These are phyloP conservation scores for Noctua comes DNA, from an alignment of 2,888 invertebrate species.

Conservation along the genomic window DNA sequence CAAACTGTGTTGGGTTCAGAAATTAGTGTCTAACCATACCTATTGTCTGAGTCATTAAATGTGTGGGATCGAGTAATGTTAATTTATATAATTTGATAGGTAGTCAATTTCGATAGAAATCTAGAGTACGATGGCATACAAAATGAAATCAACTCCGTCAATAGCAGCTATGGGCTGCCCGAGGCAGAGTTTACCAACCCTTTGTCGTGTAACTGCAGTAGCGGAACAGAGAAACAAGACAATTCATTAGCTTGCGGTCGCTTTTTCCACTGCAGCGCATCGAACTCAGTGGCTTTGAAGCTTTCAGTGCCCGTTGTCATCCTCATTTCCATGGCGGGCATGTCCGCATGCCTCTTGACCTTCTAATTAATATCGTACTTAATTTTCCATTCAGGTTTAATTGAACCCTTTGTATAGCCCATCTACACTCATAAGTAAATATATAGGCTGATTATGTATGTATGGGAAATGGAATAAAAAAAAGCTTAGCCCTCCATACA, in stretches of 20 bases:
- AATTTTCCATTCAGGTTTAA: not conserved
- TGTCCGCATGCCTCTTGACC: not conserved
- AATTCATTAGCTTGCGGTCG: constrained; percentile 1
- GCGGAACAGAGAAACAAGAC: not conserved
- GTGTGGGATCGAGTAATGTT: no score
- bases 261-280: not conserved
- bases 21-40: constrained; percentile 16
- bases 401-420: not conserved
- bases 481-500: not conserved
- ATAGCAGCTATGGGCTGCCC: not conserved
- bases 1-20: constrained; percentile 22
- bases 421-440: not conserved
- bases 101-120: no score
- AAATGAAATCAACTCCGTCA: not conserved
- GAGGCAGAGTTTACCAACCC: not conserved
- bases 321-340: not conserved
- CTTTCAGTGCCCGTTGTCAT: constrained; percentile 13
- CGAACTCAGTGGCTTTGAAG: not conserved
- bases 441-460: not conserved
- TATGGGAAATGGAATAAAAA: not conserved
- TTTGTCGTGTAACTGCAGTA: not conserved
- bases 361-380: not conserved
- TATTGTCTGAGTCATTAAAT: no score
- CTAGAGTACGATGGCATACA: not conserved
- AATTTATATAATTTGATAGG: no score